Conservation (phyloP, 2,888 invertebrate species). For the Mythimna ferrago region DNA sequence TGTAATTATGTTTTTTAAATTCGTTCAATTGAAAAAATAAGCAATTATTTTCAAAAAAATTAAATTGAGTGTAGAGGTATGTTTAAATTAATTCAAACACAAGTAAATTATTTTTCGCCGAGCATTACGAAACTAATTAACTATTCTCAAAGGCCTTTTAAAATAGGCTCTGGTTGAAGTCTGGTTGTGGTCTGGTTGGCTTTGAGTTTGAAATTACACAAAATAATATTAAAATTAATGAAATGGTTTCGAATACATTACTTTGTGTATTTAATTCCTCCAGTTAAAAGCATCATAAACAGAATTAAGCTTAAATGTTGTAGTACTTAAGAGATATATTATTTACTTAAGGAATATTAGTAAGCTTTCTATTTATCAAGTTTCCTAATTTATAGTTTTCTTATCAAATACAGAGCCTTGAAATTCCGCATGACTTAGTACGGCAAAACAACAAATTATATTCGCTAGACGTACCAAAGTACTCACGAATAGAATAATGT, state of each 20-base stretch:
- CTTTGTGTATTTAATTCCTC: not conserved
- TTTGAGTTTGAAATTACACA: not conserved
- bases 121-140: slow-evolving; percentile 4
- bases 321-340: not conserved
- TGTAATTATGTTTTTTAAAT: no score
- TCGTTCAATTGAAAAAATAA: not conserved
- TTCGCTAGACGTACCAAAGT: slow-evolving; percentile 26
- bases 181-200: no score
- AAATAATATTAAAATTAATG: not conserved
- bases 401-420: not conserved
- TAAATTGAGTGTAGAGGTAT: not conserved
- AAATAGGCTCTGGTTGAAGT: not conserved
- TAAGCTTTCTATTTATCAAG: not conserved
- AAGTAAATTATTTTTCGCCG: not conserved
- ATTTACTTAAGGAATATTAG: not conserved
- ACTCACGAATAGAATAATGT: slow-evolving; percentile 37
- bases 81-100: not conserved
- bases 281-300: not conserved
- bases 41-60: not conserved
- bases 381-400: not conserved
- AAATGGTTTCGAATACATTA: not conserved
- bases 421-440: not conserved
- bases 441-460: slow-evolving; percentile 1
- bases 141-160: slow-evolving; percentile 13
- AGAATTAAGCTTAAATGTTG: not conserved